Conservation (phyloP, 2,113 vertebrate species). For the Elephantulus edwardii region DNA sequence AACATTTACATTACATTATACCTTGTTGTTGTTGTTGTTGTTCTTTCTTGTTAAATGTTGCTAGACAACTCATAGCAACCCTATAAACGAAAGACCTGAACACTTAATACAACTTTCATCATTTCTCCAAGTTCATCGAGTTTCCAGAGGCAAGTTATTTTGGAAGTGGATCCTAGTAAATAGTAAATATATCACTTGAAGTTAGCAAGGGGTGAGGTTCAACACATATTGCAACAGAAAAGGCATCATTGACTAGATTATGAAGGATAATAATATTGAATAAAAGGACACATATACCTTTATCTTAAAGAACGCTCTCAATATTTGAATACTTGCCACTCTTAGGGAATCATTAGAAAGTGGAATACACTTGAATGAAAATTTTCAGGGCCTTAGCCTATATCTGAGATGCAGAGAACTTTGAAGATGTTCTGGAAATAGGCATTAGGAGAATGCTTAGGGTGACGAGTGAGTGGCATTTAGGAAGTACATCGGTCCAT, state of each 20-base stretch:
- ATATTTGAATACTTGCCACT: slow-evolving; percentile 4
- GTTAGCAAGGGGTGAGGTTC: background rate
- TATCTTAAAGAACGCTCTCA: background rate
- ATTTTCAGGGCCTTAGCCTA: background rate
- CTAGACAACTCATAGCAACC: too few species aligned
- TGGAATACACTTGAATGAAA: background rate
- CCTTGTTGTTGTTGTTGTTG: too few species aligned
- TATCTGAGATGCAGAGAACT: background rate
- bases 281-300: background rate
- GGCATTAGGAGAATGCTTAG: background rate
- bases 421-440: background rate
- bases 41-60: too few species aligned
- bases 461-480: background rate
- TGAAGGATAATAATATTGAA: background rate
- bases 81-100: too few species aligned
- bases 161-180: too few species aligned
- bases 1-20: background rate
- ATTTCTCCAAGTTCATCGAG: too few species aligned
- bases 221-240: background rate
- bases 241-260: background rate
- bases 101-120: too few species aligned
- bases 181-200: background rate
- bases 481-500: background rate
- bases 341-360: background rate
- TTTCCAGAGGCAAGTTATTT: too few species aligned